Base-by-base conservation (phyloP, 2,888 invertebrate species). In the Leucozona laternaria region DNA sequence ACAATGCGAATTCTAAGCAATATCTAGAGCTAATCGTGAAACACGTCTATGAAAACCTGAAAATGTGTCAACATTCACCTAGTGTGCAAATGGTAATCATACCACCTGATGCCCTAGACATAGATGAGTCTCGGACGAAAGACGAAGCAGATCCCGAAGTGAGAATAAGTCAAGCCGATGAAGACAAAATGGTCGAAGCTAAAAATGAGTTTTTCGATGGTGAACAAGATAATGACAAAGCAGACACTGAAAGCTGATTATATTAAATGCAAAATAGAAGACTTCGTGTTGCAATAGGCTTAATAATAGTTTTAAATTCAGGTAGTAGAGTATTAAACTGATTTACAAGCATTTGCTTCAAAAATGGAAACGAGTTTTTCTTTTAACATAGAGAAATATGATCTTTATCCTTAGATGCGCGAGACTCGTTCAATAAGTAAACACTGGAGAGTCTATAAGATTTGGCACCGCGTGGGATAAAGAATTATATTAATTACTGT, bases 31-130 rank as follows among this genome's bases (percentile, higher is more conserved):
- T 97, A 1, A 98, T 99, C 85, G 96, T 97, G 0, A 96, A 96
- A 89, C 96, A 97, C 90, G 97, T 97, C 0, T 96, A 96, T 89
- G 99, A 99, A 90, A 99, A 98, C 92, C 93, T 99, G 45, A 97
- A 97, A 93, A 97, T 97, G 96, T 95, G 97, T 89, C 97, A 97
- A 89, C 96, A 97, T 90, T 97, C 99, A 0, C 98, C 98, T 0
- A 98, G 97, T 88, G 99, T 99, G 0, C 99, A 99, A 93, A 98
- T 99, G 98, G 97, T 98, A 66, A 97, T 98, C 91, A 96, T 98
- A 3, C 98, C 98, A 15, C 95, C 95, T 7, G 98, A 98, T 90
- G 95, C 95, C 66, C 93, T 97, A 70, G 95, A 95, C 2, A 95
- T 95, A 79, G 95, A 96, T 85, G 94, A 95, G 78, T 55, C 90